Evolutionary conservation across 2,888 invertebrate genomes (phyloP).

Genomic region (Orchesella flavescens): DNA sequence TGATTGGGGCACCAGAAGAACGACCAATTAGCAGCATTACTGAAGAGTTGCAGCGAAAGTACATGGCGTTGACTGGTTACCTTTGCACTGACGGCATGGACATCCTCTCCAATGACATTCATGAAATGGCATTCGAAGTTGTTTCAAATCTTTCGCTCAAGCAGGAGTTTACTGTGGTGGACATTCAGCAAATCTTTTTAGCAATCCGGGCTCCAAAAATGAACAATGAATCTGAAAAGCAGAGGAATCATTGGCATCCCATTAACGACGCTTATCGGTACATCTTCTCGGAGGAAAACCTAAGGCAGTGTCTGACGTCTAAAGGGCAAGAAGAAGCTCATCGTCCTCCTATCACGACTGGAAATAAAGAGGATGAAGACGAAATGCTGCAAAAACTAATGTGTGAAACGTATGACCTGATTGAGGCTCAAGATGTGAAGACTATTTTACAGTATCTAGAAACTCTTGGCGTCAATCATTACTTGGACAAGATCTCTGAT

Average conservation of each 20-base stretch:
- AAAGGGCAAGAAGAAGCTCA: too few species aligned
- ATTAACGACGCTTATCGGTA: slow-evolving; percentile 82
- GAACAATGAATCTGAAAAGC: neutral
- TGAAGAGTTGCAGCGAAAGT: slow-evolving; percentile 82
- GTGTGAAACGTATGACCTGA: slow-evolving; percentile 87
- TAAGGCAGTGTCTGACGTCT: slow-evolving; percentile 9
- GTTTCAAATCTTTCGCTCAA: slow-evolving; percentile 78
- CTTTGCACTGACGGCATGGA: slow-evolving; percentile 84
- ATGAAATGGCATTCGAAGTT: slow-evolving; percentile 81
- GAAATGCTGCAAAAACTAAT: slow-evolving; percentile 75
- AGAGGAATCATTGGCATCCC: slow-evolving; percentile 78
- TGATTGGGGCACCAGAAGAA: slow-evolving; percentile 42
- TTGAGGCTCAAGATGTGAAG: slow-evolving; percentile 89
- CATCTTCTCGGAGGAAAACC: slow-evolving; percentile 53
- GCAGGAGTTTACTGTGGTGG: slow-evolving; percentile 82
- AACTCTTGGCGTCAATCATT: slow-evolving; percentile 84
- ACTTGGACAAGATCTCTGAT: slow-evolving; percentile 87
- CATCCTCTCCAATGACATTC: slow-evolving; percentile 81
- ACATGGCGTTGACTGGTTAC: slow-evolving; percentile 86
- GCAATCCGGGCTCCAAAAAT: slow-evolving; percentile 80
- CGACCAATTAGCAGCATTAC: slow-evolving; percentile 45
- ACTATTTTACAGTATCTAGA: slow-evolving; percentile 84
- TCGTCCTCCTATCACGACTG: too few species aligned
- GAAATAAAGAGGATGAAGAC: neutral
- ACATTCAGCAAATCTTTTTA: slow-evolving; percentile 89